Base-by-base conservation (phyloP, 2,797 vertebrate genomes). In the Chanos chanos region DNA sequence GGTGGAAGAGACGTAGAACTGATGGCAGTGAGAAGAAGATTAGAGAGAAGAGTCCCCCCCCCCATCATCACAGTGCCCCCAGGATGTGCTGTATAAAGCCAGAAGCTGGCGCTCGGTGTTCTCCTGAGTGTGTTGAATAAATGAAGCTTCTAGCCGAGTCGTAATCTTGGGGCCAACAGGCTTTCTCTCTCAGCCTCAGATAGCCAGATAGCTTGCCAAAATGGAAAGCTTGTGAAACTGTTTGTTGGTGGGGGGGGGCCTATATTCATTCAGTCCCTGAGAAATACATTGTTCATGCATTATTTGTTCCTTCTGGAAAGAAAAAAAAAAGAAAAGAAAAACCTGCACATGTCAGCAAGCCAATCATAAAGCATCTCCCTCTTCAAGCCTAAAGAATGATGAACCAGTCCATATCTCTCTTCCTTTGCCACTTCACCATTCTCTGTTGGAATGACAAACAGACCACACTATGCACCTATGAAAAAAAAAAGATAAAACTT, bases 91-190 rank as follows among this genome's bases (percentile, higher is more conserved):
- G 63, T 40, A 15, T 41, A 44, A 47, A 10, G 7, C n/a, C n/a
- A n/a, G n/a, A n/a, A n/a, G n/a, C n/a, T n/a, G n/a, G n/a, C n/a
- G n/a, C n/a, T n/a, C n/a, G n/a, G n/a, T n/a, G n/a, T n/a, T n/a
- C n/a, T n/a, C 33, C 37, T 18, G 53, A 28, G 53, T 53, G 64
- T 50, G 54, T 49, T 24, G 15, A 48, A 60, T 36, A n/a, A 41
- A 72, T 55, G 59, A 57, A 67, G 37, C 59, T 67, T 69, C 64
- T 49, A 71, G 33, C 16, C 49, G 33, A 28, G 55, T 16, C 37
- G 64, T 67, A 63, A 68, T 64, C 69, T 66, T 57, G 28, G 28
- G 36, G 43, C 54, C 25, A 54, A 52, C 33, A 51, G 37, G n/a
- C n/a, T n/a, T n/a, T 39, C 36, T 64, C 63, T 54, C 45, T 44